Evolutionary conservation across 2,113 vertebrate genomes (phyloP).

Genomic region (Otolemur garnettii): DNA sequence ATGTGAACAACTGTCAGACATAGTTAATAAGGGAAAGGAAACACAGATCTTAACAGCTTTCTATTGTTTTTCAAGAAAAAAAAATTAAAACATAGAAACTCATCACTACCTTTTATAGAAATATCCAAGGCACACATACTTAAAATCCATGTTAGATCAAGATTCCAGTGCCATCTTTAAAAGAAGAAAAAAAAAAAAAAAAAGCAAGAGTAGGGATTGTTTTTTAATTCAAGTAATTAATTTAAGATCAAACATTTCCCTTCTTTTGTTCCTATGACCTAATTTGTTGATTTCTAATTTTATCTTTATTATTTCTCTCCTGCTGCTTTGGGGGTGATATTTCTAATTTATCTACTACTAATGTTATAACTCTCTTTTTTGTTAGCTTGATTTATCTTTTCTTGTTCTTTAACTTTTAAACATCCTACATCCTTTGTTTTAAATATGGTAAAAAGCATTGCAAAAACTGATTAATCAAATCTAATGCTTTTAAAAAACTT

Average conservation of each 20-base stretch:
- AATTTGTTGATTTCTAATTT: constrained; percentile 28
- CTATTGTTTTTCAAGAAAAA: constrained; percentile 36
- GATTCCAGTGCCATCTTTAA: background rate
- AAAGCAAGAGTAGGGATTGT: background rate
- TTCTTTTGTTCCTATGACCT: background rate
- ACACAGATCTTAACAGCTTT: background rate
- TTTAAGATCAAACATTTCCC: background rate
- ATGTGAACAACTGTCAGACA: background rate
- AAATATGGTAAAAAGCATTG: background rate
- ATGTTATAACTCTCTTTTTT: background rate
- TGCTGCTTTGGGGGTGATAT: background rate
- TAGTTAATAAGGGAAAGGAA: background rate
- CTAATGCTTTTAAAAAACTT: background rate
- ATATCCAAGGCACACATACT: background rate
- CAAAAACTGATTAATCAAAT: background rate
- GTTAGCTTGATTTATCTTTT: background rate
- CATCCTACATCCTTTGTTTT: background rate
- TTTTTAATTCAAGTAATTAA: constrained; percentile 35
- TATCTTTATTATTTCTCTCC: background rate
- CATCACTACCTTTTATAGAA: background rate
- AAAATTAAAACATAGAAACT: constrained; percentile 21
- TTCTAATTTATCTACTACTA: constrained; percentile 33
- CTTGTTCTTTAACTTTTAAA: constrained; percentile 30
- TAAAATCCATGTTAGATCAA: background rate
- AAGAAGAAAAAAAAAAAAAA: background rate